Conservation (phyloP, 1,140 invertebrate genomes). For the Panagrolaimus sp. region DNA sequence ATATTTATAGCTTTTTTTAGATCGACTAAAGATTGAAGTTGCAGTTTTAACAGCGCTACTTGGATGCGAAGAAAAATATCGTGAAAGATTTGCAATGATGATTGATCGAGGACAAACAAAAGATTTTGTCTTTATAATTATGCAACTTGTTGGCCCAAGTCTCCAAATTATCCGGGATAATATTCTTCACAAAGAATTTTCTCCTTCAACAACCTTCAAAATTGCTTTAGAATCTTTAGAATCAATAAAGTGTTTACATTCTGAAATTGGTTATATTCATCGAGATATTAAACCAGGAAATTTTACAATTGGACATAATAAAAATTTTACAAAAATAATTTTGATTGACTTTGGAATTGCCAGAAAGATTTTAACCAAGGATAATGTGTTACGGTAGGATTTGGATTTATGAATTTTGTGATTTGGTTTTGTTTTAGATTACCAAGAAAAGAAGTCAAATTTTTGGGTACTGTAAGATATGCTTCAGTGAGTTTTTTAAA, state of each 20-base stretch:
- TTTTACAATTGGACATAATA: neutral
- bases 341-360: constrained; percentile 14
- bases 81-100: neutral
- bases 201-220: neutral
- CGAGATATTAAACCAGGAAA: constrained; percentile 9
- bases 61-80: neutral
- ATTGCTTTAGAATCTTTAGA: neutral
- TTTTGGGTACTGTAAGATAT: constrained; percentile 12
- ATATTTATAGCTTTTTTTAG: neutral
- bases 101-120: neutral
- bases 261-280: neutral
- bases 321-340: constrained; percentile 2
- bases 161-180: neutral
- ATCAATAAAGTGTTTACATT: constrained; percentile 9
- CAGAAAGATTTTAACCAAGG: constrained; percentile 2
- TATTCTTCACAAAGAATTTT: neutral
- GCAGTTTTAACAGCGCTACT: neutral
- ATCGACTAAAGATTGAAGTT: constrained; percentile 6
- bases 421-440: neutral
- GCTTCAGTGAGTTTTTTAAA: neutral
- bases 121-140: neutral
- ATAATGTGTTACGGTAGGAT: constrained; percentile 11
- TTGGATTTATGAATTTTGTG: neutral
- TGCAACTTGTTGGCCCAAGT: neutral
- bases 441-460: constrained; percentile 9